Base-by-base conservation (phyloP, 2,888 invertebrate species). In the Pristionchus exspectatus region DNA sequence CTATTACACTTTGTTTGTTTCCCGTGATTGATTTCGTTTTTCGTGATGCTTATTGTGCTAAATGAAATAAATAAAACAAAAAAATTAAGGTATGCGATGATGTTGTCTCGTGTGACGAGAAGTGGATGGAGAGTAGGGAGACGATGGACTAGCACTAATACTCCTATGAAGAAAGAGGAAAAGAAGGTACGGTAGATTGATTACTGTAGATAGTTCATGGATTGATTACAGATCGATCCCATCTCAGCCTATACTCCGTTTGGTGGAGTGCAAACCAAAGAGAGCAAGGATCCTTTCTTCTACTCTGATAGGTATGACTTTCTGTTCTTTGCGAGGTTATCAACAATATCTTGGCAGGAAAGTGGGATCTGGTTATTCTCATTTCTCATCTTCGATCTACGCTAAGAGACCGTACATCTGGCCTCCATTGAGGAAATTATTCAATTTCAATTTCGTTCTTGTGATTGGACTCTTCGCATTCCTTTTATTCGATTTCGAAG, bases 361-460 rank as follows among this genome's bases (percentile, higher is more conserved):
- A 88, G 91, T 91, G 21, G 94, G 94, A 21, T 90, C 90, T 56
- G 94, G 94, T 33, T 94, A 94, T 88, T 93, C 93, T 18, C 91
- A 94, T 66, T 94, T 92, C 87, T 94, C 93, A 7, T 92, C 84
- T 33, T 85, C 91, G 7, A 87, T 93, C n/a, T 94, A 93, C 87
- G 89, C 90, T 27, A 89, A 92, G 50, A 91, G 94, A 21, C 93
- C 94, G 21, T 94, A 93, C 89, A 92, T 94, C 24, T 94, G 94
- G 93, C 93, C 93, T 30, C 94, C 94, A 5, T 84, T 94, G 24
- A 90, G 94, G 72, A 93, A 93, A 83, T 81, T 93, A 7, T 92
- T 91, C 77, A 90, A 92, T 33, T 93, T 90, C 88, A 93, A 94
- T 85, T 87, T 91, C 16, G 90, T 81, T 10, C 85, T 92, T 27